These are phyloP conservation scores for Prionace glauca DNA, from an alignment of 2,797 vertebrate genomes.

Conservation along the genomic window DNA sequence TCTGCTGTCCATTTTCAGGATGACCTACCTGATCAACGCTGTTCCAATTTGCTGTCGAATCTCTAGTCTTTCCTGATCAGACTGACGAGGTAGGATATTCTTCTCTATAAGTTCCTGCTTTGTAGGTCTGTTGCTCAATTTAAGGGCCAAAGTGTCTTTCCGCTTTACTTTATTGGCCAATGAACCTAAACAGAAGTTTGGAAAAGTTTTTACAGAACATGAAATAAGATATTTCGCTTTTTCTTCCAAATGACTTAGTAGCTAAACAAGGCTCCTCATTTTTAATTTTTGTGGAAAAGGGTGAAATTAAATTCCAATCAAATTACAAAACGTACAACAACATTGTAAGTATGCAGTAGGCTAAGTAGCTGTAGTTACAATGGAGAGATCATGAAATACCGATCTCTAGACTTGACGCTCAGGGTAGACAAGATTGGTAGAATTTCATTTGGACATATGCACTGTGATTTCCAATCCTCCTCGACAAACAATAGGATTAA, in stretches of 20 bases:
- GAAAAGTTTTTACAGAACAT: neutral
- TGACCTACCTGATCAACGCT: conserved; percentile 74
- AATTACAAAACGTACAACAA: neutral
- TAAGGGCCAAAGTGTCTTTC: conserved; percentile 93
- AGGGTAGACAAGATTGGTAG: neutral
- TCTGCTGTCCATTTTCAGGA: neutral
- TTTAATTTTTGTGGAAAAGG: neutral
- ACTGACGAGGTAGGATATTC: conserved; percentile 80
- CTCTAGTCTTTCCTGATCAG: conserved; percentile 92
- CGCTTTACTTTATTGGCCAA: conserved; percentile 88
- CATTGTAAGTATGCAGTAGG: neutral
- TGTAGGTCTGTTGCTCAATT: conserved; percentile 66
- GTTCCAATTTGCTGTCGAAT: conserved; percentile 91
- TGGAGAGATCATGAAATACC: neutral
- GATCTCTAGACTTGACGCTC: neutral
- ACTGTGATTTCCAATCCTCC: neutral
- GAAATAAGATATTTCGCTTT: neutral
- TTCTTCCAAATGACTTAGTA: neutral
- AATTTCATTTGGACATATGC: neutral
- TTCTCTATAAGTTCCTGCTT: conserved; percentile 61
- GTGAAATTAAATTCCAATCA: neutral
- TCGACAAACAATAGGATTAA: neutral
- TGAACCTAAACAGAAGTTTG: conserved; percentile 58
- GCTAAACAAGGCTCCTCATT: neutral
- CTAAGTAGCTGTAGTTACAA: neutral